Evolutionary conservation across 2,113 vertebrate genomes (phyloP), one percentile per base, ranked within the genome.

Genomic region (Origma solitaria): DNA sequence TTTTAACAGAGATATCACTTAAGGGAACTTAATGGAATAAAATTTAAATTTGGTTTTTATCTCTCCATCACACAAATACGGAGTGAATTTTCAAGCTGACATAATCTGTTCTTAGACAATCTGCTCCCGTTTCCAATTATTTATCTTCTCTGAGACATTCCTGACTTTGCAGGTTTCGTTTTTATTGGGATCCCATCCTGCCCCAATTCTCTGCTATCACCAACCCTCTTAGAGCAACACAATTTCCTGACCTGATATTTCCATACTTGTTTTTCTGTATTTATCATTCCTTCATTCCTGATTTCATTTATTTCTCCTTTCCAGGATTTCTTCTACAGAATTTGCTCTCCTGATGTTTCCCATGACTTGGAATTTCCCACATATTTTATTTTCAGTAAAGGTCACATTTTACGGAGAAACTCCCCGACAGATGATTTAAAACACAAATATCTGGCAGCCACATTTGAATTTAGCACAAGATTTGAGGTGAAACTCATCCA

Each of bases 231-330:
- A 66, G 77, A 87, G 70, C 60, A 92, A 81, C 75, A 61, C 61
- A 65, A 19, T 50, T 90, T 90, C 90, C 95, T 92, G 65, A 92
- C 65, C 79, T 69, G 21, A 31, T 23, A 88, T 61, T 87, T 88
- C 71, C 86, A 91, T 37, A 62, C 50, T 82, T 90, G 62, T 40
- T 96, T 90, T 93, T 80, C 77, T 86, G 50, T 85, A 85, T 94
- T 97, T 92, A 89, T 62, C 60, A 88, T 83, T 73, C 82, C 90
- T 94, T 96, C 82, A 96, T 81, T 94, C 72, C 90, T 89, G 54
- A 87, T 82, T 44, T 85, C 65, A 58, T 92, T 95, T 56, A 15
- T 88, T 82, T 86, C 91, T 94, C 76, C 76, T n/a, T 82, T 93
- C 94, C 81, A 86, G 28, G 57, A 88, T 65, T 65, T 87, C 94